Evolutionary conservation across 2,797 vertebrate genomes (phyloP).

Genomic region (Tadarida brasiliensis): DNA sequence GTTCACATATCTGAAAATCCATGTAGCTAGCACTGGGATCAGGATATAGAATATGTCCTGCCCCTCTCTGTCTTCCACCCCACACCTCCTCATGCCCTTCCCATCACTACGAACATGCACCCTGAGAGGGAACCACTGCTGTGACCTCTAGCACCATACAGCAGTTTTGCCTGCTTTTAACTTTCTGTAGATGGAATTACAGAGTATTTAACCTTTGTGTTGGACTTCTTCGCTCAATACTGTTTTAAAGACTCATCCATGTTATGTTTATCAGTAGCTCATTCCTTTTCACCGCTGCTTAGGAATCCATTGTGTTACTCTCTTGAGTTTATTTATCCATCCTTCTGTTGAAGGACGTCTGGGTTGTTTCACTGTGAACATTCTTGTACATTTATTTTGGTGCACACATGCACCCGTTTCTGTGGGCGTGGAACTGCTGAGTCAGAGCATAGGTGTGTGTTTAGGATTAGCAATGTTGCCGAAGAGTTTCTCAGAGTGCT

Average conservation of each 20-base stretch:
- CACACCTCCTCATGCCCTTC: neutral
- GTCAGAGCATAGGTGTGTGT: neutral
- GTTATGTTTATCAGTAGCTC: neutral
- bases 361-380: neutral
- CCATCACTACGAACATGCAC: neutral
- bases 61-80: neutral
- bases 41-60: neutral
- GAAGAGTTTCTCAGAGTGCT: neutral
- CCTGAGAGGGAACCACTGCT: neutral
- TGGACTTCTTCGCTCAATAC: neutral
- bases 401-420: neutral
- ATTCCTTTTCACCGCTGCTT: constrained; percentile 13
- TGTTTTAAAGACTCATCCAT: neutral
- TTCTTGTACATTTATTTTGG: neutral
- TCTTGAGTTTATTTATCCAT: neutral
- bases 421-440: neutral
- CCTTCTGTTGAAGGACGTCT: neutral
- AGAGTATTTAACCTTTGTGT: neutral
- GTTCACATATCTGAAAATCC: constrained; percentile 32
- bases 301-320: neutral
- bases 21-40: neutral
- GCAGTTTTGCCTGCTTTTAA: constrained; percentile 11
- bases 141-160: neutral
- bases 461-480: neutral
- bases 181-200: neutral